Evolutionary conservation across 2,888 invertebrate species (phyloP), one percentile per base, ranked within the genome.

Genomic region (Catocala nupta): DNA sequence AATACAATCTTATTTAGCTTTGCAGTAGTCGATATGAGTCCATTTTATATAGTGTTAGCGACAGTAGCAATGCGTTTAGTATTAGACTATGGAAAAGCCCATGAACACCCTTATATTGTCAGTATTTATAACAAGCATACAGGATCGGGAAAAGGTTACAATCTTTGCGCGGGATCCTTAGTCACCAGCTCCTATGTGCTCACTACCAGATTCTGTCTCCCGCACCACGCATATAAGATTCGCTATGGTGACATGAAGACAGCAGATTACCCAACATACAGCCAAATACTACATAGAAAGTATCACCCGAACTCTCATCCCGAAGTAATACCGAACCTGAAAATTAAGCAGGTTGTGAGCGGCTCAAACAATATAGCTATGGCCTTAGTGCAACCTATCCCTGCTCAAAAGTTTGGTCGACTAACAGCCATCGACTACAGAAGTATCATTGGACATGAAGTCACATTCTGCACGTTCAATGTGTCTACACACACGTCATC

Each of bases 1-100:
- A 73, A 36, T 60, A 52, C 45, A 52, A 56, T 65, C 60, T 0
- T 52, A 52, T 73, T 70, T 55, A 55, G 57, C n/a, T 51, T 62
- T 45, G 57, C 47, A 54, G 39, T 25, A 65, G 57, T 65, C 59
- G 59, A 65, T 55, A 62, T 63, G 59, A 39, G 59, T 65, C 52
- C 51, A 65, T 48, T 68, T 54, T 44, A 42, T 39, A 16, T 63
- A 34, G 7, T 48, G 55, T 7, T 68, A 33, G 36, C 60, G 47
- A 52, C 9, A 36, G 39, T 53, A 13, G 53, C 11, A 4, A 53
- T 53, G 16, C 43, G 43, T 13, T 43, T 43, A 25, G 48, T 16
- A 25, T 5, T 49, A 25, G 25, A 53, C 16, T 43, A 6, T 42
- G 43, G 39, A 11, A 42, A 13, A 53, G 53, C 43, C 1, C 0